Conservation (phyloP, 2,797 vertebrate genomes). For the Nasua narica region DNA sequence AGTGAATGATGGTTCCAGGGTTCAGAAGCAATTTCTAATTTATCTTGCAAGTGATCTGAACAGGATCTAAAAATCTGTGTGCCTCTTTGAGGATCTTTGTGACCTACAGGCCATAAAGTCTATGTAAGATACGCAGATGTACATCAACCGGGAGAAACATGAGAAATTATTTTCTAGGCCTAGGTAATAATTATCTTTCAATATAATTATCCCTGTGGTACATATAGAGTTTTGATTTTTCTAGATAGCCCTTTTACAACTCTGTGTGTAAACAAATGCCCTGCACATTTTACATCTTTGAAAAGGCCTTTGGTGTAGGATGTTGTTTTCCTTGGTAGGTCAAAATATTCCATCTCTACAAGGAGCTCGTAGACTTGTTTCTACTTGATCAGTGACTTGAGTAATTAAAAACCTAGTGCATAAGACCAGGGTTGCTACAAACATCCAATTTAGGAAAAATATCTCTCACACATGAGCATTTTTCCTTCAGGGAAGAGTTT, state of each 20-base stretch:
- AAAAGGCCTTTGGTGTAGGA: not conserved
- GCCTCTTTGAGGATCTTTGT: not conserved
- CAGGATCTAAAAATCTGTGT: not conserved
- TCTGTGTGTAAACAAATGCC: not conserved
- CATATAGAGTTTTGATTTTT: slow-evolving; percentile 2
- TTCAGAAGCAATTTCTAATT: slow-evolving; percentile 23
- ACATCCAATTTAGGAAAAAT: slow-evolving; percentile 42
- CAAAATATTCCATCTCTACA: not conserved
- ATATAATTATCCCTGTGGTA: not conserved
- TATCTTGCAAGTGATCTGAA: slow-evolving; percentile 20
- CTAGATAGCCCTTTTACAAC: not conserved
- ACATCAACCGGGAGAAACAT: not conserved
- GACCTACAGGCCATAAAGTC: not conserved
- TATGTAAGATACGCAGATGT: not conserved
- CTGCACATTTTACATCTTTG: not conserved
- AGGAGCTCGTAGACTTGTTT: slow-evolving; percentile 30
- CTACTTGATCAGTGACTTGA: slow-evolving; percentile 46
- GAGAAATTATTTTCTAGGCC: not conserved
- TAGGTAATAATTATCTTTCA: not conserved
- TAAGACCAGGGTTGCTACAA: not conserved
- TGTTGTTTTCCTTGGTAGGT: not conserved
- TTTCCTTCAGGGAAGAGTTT: slow-evolving; percentile 51
- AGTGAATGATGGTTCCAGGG: not conserved
- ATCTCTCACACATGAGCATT: not conserved
- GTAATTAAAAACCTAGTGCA: slow-evolving; percentile 39